Percentiles rank a stretch among this genome's conserved stretches.
These are phyloP conservation scores for Sarcophaga variegata DNA, from an alignment of 2,888 invertebrate species.

Conservation along the genomic window DNA sequence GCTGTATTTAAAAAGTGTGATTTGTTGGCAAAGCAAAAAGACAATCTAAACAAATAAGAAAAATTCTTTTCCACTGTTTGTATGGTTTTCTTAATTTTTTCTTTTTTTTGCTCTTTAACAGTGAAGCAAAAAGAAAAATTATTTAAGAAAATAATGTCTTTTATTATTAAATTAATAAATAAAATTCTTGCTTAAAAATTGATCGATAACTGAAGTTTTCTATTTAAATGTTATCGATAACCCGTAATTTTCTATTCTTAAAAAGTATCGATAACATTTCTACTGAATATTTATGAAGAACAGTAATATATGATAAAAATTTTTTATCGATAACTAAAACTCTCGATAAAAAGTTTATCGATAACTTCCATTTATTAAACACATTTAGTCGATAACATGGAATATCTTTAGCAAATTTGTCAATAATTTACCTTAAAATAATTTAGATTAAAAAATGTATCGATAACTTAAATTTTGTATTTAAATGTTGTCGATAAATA, in stretches of 20 bases:
- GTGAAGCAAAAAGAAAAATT: neutral
- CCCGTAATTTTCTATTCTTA: too few species aligned
- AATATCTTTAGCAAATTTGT: neutral
- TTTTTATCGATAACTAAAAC: neutral
- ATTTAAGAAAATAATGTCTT: too few species aligned
- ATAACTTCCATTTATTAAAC: too few species aligned
- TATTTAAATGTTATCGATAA: neutral
- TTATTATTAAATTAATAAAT: neutral
- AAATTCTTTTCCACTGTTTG: conserved; percentile 1
- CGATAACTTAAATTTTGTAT: neutral
- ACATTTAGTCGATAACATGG: neutral
- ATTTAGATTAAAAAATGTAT: neutral
- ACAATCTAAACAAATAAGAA: conserved; percentile 65
- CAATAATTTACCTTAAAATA: too few species aligned
- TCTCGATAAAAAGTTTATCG: too few species aligned
- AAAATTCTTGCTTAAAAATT: neutral
- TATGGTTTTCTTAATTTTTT: neutral
- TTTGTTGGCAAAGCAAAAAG: conserved; percentile 65
- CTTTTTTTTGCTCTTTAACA: neutral
- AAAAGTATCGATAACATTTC: too few species aligned
- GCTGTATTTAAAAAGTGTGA: conserved; percentile 60
- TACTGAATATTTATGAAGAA: neutral
- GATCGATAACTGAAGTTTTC: neutral
- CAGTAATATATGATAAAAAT: neutral
- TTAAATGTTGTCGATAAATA: neutral